Base-by-base conservation (phyloP, 2,113 vertebrate genomes). In the Uria aalge region DNA sequence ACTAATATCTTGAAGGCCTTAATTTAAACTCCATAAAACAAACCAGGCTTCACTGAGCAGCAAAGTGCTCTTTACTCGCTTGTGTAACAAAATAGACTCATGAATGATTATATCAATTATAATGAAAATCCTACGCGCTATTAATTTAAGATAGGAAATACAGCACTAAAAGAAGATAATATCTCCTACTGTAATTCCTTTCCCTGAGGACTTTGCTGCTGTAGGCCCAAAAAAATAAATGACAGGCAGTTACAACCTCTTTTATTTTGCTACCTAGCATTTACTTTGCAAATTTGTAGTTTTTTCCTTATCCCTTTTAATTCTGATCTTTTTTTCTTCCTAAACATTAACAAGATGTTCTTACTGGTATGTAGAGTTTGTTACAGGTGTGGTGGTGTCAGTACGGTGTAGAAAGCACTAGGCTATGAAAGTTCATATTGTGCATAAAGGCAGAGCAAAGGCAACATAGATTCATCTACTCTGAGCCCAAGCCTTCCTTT, bases 81-180 rank as follows among this genome's bases (percentile, higher is more conserved):
- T 86, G 29, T 45, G 40, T 48, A 92, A 95, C 69, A 71, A 84
- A 92, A 64, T 4, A 81, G 60, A 18, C 7, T 56, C 38, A 81
- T 26, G 30, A 89, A 78, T 52, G 52, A 93, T 92, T 89, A 57
- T 74, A 71, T 50, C 79, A 94, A 80, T 85, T 91, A 71, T 52
- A 96, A 90, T 81, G 59, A 71, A 92, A 96, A 94, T 64, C 68
- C 83, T 92, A 88, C 3, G 0, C 9, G 4, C 72, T 78, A 71
- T 89, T 94, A 91, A 86, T 92, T 82, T 78, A 41, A 86, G 73
- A 93, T 68, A 78, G 79, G 79, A 92, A 96, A 83, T 72, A 38
- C 8, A 64, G 62, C 48, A 74, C 52, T 86, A 84, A 92, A 95
- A 47, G 36, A 77, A 91, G 92, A 94, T 85, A 90, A 6, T 71